phyloP scores from a whole-genome alignment of 2,797 vertebrate genomes.

The Chaenodraco wilsoni region DNA sequence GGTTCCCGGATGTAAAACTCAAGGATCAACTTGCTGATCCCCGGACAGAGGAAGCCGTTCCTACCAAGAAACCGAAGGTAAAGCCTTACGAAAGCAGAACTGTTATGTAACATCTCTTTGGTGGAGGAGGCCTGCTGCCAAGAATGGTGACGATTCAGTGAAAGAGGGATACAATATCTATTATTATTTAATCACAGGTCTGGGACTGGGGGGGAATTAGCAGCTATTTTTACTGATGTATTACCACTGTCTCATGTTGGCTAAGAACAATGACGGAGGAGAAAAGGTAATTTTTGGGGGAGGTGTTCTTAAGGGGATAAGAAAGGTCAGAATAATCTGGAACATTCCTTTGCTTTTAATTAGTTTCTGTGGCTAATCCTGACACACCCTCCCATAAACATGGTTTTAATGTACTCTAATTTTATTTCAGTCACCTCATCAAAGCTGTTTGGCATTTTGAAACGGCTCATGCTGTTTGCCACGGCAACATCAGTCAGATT shows the following conservation, averaged over 20 bases:
- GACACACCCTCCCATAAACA: constrained; percentile 36
- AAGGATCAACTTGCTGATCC: constrained; percentile 64
- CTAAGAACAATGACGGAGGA: constrained; percentile 69
- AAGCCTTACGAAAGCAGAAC: constrained; percentile 16
- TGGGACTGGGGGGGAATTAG: constrained; percentile 71
- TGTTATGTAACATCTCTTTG: constrained; percentile 49
- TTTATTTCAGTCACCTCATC: constrained; percentile 8
- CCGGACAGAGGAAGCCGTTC: constrained; percentile 69
- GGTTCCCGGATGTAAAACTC: constrained; percentile 85
- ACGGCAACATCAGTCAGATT: not conserved
- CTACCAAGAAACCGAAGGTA: constrained; percentile 85
- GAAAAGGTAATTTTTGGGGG: constrained; percentile 70
- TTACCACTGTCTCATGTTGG: constrained; percentile 71
- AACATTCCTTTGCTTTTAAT: constrained; percentile 64
- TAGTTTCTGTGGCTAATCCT: constrained; percentile 46
- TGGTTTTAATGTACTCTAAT: not conserved
- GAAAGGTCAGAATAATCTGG: constrained; percentile 57
- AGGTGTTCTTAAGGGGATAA: constrained; percentile 46
- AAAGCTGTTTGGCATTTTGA: not conserved
- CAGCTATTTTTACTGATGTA: constrained; percentile 74
- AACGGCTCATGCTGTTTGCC: not conserved
- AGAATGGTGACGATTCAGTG: constrained; percentile 47
- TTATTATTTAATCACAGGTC: constrained; percentile 77
- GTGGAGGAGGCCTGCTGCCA: constrained; percentile 40
- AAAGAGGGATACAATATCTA: constrained; percentile 60